Conservation (phyloP, 2,888 invertebrate genomes). For the Escarpia spicata region DNA sequence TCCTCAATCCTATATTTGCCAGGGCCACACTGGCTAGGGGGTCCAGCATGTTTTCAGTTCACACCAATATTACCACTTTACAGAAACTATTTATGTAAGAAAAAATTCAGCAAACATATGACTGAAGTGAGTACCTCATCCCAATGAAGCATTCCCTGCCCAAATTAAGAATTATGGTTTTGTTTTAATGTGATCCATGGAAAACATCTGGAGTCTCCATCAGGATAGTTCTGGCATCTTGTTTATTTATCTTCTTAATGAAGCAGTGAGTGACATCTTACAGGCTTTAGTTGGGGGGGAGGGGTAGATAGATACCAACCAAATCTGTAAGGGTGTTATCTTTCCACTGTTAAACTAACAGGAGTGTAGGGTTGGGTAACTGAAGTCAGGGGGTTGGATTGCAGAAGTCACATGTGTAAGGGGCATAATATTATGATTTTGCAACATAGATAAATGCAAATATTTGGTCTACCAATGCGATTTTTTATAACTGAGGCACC, state of each 20-base stretch:
- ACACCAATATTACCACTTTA: background rate
- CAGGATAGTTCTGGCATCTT: background rate
- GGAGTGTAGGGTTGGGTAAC: background rate
- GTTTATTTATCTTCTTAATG: constrained; percentile 13
- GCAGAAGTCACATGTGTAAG: background rate
- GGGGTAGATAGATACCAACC: background rate
- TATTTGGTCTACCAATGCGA: no score
- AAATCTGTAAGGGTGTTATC: background rate
- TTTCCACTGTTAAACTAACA: background rate
- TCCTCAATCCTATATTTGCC: background rate
- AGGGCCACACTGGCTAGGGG: background rate
- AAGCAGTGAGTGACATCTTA: background rate
- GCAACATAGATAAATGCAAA: no score
- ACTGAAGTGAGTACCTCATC: background rate
- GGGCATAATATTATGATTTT: no score
- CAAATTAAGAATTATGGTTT: background rate
- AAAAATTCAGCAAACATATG: background rate
- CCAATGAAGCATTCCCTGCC: background rate
- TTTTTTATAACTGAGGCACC: no score
- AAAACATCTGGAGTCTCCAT: background rate
- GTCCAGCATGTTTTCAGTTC: background rate
- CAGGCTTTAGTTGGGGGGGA: background rate
- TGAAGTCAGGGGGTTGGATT: background rate
- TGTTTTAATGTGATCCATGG: background rate
- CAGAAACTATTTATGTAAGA: background rate